Evolutionary conservation across 2,113 vertebrate genomes (phyloP).

Genomic region (Myodes glareolus): DNA sequence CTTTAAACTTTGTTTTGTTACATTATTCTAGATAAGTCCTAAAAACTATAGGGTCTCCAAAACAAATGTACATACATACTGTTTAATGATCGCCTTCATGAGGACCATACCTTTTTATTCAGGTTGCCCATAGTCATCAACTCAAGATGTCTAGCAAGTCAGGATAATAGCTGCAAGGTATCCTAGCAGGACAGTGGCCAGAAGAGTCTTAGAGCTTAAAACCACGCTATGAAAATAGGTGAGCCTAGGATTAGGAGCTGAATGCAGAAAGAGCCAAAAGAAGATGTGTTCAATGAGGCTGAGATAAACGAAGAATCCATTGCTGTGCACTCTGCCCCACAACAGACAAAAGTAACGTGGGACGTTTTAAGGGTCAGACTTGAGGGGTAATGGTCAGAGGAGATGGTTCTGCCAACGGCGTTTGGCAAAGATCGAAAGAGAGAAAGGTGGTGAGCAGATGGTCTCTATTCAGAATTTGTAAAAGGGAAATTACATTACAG

Average conservation of each 20-base stretch:
- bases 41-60: not conserved
- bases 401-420: slow-evolving; percentile 44
- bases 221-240: not conserved
- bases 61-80: not conserved
- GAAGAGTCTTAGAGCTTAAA: not conserved
- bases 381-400: slow-evolving; percentile 55
- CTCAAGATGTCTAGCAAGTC: not conserved
- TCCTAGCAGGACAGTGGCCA: not conserved
- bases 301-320: not conserved
- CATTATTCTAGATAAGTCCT: not conserved
- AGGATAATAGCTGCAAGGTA: not conserved
- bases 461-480: slow-evolving; percentile 53
- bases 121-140: not conserved
- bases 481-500: slow-evolving; percentile 65
- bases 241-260: not conserved
- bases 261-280: not conserved
- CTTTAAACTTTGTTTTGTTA: not conserved
- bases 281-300: not conserved
- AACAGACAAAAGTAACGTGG: slow-evolving; percentile 42
- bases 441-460: slow-evolving; percentile 64
- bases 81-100: not conserved
- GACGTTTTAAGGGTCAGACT: slow-evolving; percentile 26
- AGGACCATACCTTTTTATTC: not conserved
- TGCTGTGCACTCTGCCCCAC: not conserved
- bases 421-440: slow-evolving; percentile 65